Conservation (phyloP, 2,797 vertebrate genomes). For the Psittacula derbiana region DNA sequence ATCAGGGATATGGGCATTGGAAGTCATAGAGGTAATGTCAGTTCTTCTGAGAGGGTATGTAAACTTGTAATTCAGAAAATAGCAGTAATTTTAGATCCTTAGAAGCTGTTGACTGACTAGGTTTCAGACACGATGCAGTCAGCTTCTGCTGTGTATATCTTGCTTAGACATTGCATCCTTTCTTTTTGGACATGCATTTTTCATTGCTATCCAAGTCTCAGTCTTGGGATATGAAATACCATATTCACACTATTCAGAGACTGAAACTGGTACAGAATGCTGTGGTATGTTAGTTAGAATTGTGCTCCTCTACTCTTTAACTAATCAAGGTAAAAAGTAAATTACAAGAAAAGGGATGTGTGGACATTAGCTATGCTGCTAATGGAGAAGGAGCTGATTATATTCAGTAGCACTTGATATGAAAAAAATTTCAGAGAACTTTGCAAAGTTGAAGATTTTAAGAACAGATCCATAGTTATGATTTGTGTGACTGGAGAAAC, state of each 20-base stretch:
- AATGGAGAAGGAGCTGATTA: not conserved
- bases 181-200: not conserved
- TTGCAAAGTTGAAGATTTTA: not conserved
- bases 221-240: not conserved
- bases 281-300: not conserved
- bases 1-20: rapidly evolving
- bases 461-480: not conserved
- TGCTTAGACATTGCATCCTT: not conserved
- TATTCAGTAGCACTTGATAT: not conserved
- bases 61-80: not conserved
- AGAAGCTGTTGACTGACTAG: not conserved
- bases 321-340: not conserved
- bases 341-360: not conserved
- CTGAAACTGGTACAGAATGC: not conserved
- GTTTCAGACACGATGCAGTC: not conserved
- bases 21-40: not conserved
- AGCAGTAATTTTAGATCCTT: not conserved
- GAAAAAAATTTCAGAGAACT: not conserved
- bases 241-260: not conserved
- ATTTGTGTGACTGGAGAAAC: not conserved
- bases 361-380: not conserved
- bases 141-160: not conserved
- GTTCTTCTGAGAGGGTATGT: not conserved
- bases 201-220: not conserved
- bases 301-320: not conserved